These are phyloP conservation scores for Procavia capensis DNA, from an alignment of 2,113 vertebrate species.

Conservation along the genomic window DNA sequence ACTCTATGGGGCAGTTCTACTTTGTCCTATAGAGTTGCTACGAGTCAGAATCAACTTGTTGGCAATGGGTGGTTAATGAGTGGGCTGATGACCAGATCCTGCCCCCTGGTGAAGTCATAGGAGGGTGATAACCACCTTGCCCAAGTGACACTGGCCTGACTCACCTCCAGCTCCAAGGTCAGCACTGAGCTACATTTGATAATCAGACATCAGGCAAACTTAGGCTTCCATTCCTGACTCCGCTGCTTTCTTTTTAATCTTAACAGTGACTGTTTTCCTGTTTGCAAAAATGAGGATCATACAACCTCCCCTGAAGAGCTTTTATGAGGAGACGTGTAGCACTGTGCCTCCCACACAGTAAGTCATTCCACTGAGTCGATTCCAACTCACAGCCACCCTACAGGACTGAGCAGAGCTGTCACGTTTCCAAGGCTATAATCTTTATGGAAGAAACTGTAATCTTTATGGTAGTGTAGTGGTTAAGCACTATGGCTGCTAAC, in stretches of 20 bases:
- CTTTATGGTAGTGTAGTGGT: too few relatives aligned
- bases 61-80: too few relatives aligned
- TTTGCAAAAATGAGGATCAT: not conserved
- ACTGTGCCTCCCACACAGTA: not conserved
- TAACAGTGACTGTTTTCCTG: not conserved
- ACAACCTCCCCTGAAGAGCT: not conserved
- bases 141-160: not conserved
- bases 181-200: not conserved
- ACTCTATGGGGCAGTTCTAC: too few relatives aligned
- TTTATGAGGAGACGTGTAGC: not conserved
- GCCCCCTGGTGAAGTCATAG: not conserved
- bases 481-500: too few relatives aligned
- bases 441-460: too few relatives aligned
- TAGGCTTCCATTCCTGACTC: not conserved
- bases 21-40: too few relatives aligned
- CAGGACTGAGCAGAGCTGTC: not conserved
- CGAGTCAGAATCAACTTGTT: too few relatives aligned
- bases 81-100: rapidly evolving
- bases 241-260: not conserved
- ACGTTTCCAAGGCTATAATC: not conserved
- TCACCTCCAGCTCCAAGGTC: not conserved
- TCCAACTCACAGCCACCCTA: not conserved
- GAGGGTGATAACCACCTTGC: not conserved
- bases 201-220: not conserved
- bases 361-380: not conserved